A percentile compares a stretch with the other conserved stretches of the same genome.
phyloP scores from a whole-genome alignment of 2,797 vertebrate species.

The Synaphobranchus kaupii region DNA sequence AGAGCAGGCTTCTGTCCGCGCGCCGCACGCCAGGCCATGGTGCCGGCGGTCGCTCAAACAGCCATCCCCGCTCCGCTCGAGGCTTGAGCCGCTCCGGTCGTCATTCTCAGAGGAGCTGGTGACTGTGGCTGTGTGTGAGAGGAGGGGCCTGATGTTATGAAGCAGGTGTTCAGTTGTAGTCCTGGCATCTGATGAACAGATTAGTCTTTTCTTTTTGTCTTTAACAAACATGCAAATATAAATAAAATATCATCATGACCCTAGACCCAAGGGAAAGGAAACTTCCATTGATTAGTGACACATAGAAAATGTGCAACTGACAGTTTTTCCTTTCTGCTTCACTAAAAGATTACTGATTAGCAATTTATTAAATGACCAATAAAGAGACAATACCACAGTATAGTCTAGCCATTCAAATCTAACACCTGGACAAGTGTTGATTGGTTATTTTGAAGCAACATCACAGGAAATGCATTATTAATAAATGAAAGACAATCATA shows the following conservation, averaged over 20 bases:
- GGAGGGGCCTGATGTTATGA: background rate
- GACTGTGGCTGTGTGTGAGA: slow-evolving; percentile 81
- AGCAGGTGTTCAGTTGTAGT: background rate
- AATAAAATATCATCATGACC: background rate
- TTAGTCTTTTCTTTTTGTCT: background rate
- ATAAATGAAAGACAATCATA: no score
- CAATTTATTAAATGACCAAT: no score
- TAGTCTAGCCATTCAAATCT: background rate
- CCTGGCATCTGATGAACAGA: background rate
- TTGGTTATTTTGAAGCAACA: no score
- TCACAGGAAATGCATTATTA: no score
- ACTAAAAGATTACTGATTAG: no score
- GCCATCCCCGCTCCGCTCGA: slow-evolving; percentile 87
- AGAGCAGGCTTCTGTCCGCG: slow-evolving; percentile 72
- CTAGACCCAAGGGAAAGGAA: background rate
- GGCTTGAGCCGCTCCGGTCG: slow-evolving; percentile 88
- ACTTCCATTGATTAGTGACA: background rate
- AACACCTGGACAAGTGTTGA: no score
- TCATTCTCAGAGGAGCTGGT: slow-evolving; percentile 98
- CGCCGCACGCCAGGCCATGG: slow-evolving; percentile 67
- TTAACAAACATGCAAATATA: background rate
- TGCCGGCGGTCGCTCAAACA: slow-evolving; percentile 67
- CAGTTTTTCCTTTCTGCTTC: background rate
- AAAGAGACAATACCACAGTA: no score
- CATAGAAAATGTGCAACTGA: background rate